Percentiles rank a stretch among this genome's conserved stretches.
Evolutionary conservation across 1,140 invertebrate genomes (phyloP).

Genomic region (Brachionus paranguensis): DNA sequence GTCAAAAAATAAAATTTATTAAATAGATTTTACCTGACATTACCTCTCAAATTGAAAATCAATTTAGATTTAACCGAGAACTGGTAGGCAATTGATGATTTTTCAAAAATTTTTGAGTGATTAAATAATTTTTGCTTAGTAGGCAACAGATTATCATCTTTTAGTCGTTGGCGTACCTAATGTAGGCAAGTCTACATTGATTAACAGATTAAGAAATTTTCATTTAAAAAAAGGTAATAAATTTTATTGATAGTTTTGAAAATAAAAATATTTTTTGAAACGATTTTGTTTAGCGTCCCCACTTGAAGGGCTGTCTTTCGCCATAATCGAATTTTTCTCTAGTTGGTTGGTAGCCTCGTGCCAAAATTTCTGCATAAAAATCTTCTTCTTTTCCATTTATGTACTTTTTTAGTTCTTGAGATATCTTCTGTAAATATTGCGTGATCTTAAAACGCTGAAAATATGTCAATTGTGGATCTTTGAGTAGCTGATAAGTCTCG

Average conservation of each 20-base stretch:
- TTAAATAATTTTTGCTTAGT: neutral
- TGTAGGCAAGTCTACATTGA: constrained; percentile 41
- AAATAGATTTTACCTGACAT: constrained; percentile 22
- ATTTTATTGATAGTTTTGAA: neutral
- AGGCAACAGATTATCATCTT: neutral
- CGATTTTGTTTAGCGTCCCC: neutral
- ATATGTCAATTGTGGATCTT: neutral
- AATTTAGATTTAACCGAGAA: constrained; percentile 31
- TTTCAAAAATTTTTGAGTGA: too few species aligned
- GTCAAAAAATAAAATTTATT: neutral
- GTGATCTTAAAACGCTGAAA: neutral
- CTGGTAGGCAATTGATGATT: neutral
- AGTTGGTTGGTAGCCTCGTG: neutral
- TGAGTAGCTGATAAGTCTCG: neutral
- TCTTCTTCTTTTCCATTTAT: neutral
- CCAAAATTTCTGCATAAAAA: neutral
- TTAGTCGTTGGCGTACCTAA: constrained; percentile 38
- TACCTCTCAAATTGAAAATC: constrained; percentile 10
- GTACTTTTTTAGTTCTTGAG: neutral
- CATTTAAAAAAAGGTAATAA: constrained; percentile 38
- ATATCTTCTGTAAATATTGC: neutral
- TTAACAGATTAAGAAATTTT: constrained; percentile 32
- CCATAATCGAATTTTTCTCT: neutral
- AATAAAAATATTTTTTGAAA: neutral
- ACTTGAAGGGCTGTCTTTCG: neutral